Percentiles rank a stretch among this genome's conserved stretches.
phyloP scores from a whole-genome alignment of 2,888 invertebrate genomes.

The Aporophyla lueneburgensis region DNA sequence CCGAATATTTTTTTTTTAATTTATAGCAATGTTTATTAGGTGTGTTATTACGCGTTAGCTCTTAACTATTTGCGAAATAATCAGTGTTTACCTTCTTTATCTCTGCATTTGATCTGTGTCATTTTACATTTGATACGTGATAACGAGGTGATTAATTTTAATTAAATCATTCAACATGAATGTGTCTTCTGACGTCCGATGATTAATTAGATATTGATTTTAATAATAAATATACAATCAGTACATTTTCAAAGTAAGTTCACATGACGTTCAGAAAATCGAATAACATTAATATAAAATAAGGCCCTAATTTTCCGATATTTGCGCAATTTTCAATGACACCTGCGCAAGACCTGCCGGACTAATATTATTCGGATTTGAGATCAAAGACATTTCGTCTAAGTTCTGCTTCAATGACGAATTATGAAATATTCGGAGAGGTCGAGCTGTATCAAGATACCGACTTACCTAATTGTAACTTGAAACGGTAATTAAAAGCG shows the following conservation, averaged over 20 bases:
- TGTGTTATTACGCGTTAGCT: constrained; percentile 13
- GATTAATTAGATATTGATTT: constrained; percentile 30
- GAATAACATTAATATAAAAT: background rate
- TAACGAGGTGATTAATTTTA: constrained; percentile 40
- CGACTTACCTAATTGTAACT: constrained; percentile 65
- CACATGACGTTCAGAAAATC: background rate
- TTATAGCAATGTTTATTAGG: constrained; percentile 19
- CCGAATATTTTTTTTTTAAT: constrained; percentile 37
- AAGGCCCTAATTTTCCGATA: background rate
- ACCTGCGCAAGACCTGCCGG: constrained; percentile 6
- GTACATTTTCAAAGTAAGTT: background rate
- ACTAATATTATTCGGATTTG: constrained; percentile 29
- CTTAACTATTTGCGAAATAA: constrained; percentile 4
- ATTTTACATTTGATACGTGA: constrained; percentile 38
- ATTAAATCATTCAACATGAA: constrained; percentile 31
- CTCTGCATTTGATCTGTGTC: constrained; percentile 41
- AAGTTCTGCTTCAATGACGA: constrained; percentile 68
- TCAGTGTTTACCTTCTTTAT: constrained; percentile 46
- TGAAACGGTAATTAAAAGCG: constrained; percentile 58
- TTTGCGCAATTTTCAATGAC: constrained; percentile 25
- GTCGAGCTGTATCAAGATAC: constrained; percentile 66
- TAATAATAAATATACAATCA: background rate
- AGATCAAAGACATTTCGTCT: constrained; percentile 52
- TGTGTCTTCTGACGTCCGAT: constrained; percentile 7
- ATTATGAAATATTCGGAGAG: constrained; percentile 75